A percentile compares a stretch with the other conserved stretches of the same genome.
Conservation (phyloP, 2,888 invertebrate genomes). For the Slavum lentiscoides region DNA sequence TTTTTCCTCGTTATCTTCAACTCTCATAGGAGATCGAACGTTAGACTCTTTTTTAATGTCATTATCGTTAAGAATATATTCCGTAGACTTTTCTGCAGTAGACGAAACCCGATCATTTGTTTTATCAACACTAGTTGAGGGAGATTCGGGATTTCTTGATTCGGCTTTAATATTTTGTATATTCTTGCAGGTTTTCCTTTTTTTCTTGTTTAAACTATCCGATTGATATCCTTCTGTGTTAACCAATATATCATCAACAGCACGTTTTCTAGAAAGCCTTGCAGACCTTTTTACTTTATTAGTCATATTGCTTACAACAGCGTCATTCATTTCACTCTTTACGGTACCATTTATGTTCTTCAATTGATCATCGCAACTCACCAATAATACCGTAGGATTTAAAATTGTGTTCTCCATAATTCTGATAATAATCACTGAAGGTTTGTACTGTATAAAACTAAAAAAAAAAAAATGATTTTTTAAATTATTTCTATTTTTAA, state of each 20-base stretch:
- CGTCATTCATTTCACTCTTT: no score
- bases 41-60: no score
- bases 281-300: neutral
- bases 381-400: neutral
- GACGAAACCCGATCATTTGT: neutral
- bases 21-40: neutral
- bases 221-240: neutral
- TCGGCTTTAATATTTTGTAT: no score
- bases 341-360: neutral
- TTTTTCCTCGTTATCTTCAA: neutral
- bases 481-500: neutral
- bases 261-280: slow-evolving; percentile 7
- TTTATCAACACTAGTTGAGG: neutral
- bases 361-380: neutral
- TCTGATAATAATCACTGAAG: neutral
- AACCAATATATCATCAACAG: neutral
- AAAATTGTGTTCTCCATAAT: neutral
- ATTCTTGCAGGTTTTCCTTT: no score
- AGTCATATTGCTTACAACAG: no score
- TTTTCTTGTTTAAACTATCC: no score
- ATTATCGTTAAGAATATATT: neutral
- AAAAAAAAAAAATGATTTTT: neutral
- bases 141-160: no score
- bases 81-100: neutral
- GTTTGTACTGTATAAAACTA: neutral